These are phyloP conservation scores for Teinopalpus imperialis DNA, from an alignment of 2,888 invertebrate genomes.

Conservation along the genomic window DNA sequence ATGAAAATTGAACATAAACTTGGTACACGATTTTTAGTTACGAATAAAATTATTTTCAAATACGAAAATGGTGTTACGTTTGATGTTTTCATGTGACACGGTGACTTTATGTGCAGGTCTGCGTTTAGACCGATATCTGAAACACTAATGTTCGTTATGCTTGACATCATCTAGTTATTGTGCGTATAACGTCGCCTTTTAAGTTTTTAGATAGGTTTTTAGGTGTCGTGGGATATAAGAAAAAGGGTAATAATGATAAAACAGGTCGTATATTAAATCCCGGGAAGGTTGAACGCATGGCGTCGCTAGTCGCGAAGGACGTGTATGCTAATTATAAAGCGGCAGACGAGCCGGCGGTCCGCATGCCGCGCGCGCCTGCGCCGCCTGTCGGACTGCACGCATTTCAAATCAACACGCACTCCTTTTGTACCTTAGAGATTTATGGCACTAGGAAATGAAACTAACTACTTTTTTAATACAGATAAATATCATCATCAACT, in stretches of 20 bases:
- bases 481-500: constrained; percentile 1
- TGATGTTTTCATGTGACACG: too few species aligned
- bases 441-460: constrained; percentile 18
- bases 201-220: too few species aligned
- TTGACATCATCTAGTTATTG: too few species aligned
- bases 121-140: too few species aligned
- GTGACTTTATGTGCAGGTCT: too few species aligned
- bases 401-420: constrained; percentile 15
- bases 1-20: too few species aligned
- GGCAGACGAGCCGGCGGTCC: constrained; percentile 16
- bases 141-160: too few species aligned
- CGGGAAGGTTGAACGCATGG: constrained; percentile 9
- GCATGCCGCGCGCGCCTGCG: constrained; percentile 25
- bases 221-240: too few species aligned
- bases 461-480: constrained; percentile 1
- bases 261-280: constrained; percentile 17
- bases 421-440: constrained; percentile 16
- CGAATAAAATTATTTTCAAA: too few species aligned
- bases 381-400: constrained; percentile 7
- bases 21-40: too few species aligned
- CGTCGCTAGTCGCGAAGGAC: constrained; percentile 20
- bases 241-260: constrained; percentile 8
- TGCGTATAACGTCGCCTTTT: too few species aligned
- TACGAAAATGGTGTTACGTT: too few species aligned
- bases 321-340: constrained; percentile 23